Conservation (phyloP, 2,113 vertebrate species). For the Stictonetta naevosa region DNA sequence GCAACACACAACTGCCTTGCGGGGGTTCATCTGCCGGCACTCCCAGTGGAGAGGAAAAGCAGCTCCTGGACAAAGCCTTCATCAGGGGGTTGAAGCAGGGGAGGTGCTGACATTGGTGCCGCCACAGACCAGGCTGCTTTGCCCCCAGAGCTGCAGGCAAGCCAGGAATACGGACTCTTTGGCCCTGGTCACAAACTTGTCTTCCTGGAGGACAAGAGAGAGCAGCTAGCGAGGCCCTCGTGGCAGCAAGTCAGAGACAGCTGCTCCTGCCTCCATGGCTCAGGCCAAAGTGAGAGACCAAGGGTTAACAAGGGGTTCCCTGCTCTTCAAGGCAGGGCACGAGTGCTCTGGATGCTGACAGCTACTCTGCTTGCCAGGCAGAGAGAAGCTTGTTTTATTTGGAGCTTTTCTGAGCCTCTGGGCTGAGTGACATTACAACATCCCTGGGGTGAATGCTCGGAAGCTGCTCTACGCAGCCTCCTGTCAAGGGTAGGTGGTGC, state of each 20-base stretch:
- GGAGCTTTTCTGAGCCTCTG: not conserved
- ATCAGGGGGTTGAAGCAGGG: not conserved
- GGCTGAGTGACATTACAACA: not conserved
- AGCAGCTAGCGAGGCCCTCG: not conserved
- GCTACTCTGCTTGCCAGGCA: not conserved
- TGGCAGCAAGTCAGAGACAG: not conserved
- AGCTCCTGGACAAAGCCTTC: not conserved
- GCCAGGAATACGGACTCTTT: not conserved
- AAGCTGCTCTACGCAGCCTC: not conserved
- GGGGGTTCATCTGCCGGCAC: not conserved
- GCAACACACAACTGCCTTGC: not conserved
- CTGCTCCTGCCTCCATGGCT: not conserved
- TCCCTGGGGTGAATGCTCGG: not conserved
- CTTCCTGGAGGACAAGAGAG: not conserved
- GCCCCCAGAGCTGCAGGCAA: accelerated
- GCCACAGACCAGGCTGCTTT: not conserved
- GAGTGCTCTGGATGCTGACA: not conserved
- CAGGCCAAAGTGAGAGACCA: not conserved
- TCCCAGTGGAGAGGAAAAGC: not conserved
- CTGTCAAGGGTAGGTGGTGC: not conserved
- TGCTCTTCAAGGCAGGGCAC: not conserved
- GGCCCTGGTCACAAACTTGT: not conserved
- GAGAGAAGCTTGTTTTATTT: not conserved
- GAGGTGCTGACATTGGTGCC: not conserved
- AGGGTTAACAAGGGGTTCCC: not conserved